Base-by-base conservation (phyloP, 2,113 vertebrate species). In the Atherinomorus stipes region DNA sequence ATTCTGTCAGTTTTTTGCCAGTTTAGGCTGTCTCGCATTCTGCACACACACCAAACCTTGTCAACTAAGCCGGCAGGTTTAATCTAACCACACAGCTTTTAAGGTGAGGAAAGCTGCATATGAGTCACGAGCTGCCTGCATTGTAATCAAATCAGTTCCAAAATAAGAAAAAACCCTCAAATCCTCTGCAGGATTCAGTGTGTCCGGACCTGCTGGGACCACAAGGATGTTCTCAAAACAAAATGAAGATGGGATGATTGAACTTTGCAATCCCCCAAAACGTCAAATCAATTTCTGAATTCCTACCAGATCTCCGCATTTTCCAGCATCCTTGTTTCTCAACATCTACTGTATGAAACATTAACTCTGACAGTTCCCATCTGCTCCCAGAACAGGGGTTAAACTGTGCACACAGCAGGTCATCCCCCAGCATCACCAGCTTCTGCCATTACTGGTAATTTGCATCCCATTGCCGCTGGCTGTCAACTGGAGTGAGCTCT, bases 61-160 rank as follows among this genome's bases (percentile, higher is more conserved):
- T 34, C 21, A 62, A 40, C 16, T 9, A 25, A 58, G 47, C 9
- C 26, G 34, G 40, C 18, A 11, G 34, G 28, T 52, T 51, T 52
- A 53, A 38, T 23, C n/a, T 11, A 34, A 76, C 44, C 25, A 25
- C 4, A 1, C 11, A 18, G 26, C 11, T 47, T 54, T 26, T 18
- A 11, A 42, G 58, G 11, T 15, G 6, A 74, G 15, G 5, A 50
- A 15, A 25, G 19, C 10, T 21, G 53, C 7, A 40, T 38, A 50
- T 16, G 57, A 73, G 52, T 19, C 49, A 64, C 22, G 18, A 45
- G 7, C 59, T 64, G 23, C 68, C 74, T 44, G 69, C 59, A 75
- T 7, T 53, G 63, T 59, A 70, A 74, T 70, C 40, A 59, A 79
- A 78, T 63, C 58, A 85, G 60, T 2, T 4, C 2, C 4, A 34